Conservation (phyloP, 2,888 invertebrate genomes). For the Tenthredo scrophulariae region DNA sequence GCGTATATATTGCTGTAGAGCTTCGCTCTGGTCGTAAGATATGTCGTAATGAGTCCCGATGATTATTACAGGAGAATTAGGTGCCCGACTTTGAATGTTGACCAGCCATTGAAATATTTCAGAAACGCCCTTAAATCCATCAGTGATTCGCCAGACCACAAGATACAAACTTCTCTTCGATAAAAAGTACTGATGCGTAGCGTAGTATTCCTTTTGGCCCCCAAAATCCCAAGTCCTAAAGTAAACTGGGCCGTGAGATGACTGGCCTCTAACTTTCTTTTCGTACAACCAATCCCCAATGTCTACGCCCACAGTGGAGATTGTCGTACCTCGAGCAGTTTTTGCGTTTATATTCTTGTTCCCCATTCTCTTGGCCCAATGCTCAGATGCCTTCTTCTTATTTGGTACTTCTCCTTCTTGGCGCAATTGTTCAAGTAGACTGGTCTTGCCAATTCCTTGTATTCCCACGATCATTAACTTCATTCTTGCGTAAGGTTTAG, state of each 20-base stretch:
- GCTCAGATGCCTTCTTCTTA: conserved; percentile 86
- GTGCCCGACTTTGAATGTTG: conserved; percentile 96
- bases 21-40: conserved; percentile 87
- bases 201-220: conserved; percentile 98
- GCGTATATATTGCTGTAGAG: conserved; percentile 92
- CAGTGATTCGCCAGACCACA: conserved; percentile 96
- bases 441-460: conserved; percentile 93
- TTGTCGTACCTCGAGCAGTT: conserved; percentile 88
- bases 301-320: conserved; percentile 98
- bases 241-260: conserved; percentile 89
- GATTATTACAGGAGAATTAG: conserved; percentile 97
- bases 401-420: conserved; percentile 90
- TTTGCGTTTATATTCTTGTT: conserved; percentile 90
- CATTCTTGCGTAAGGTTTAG: conserved; percentile 95
- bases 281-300: conserved; percentile 97
- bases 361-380: conserved; percentile 97
- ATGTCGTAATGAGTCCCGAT: conserved; percentile 98
- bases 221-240: conserved; percentile 99
- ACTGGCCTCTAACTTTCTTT: conserved; percentile 87
- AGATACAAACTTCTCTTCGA: conserved; percentile 96
- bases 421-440: conserved; percentile 91
- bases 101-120: conserved; percentile 97
- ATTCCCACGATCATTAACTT: conserved; percentile 98
- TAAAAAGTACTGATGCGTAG: conserved; percentile 98
- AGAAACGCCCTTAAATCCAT: conserved; percentile 92